Percentiles rank a stretch among this genome's conserved stretches.
phyloP scores from a whole-genome alignment of 2,888 invertebrate genomes.

The Crossocerus cetratus region DNA sequence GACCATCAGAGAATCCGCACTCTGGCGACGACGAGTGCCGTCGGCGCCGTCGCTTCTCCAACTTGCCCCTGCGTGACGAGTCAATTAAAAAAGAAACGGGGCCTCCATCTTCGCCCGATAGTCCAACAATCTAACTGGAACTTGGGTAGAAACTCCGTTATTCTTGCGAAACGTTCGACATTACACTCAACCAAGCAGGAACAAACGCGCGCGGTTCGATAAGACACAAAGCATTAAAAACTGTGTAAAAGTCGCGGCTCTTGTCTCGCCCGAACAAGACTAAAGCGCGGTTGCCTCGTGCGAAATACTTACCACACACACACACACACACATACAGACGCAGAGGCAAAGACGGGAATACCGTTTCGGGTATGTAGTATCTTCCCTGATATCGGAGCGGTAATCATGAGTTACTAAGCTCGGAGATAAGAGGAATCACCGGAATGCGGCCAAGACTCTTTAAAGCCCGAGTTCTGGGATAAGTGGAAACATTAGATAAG shows the following conservation, averaged over 20 bases:
- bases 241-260: neutral
- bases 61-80: no score
- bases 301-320: neutral
- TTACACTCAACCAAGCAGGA: no score
- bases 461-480: slow-evolving; percentile 33
- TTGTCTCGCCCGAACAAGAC: neutral
- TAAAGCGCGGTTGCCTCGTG: neutral
- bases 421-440: slow-evolving; percentile 28
- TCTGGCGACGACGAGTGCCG: no score
- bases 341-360: slow-evolving; percentile 28
- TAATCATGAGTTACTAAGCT: slow-evolving; percentile 35
- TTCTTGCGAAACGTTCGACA: no score
- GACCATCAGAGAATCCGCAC: no score
- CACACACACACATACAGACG: no score
- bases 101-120: no score
- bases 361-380: slow-evolving; percentile 37
- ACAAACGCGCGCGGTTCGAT: no score
- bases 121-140: slow-evolving; percentile 32
- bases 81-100: no score
- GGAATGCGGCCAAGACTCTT: slow-evolving; percentile 4
- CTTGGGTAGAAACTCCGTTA: no score
- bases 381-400: slow-evolving; percentile 38
- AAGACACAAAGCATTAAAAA: slow-evolving; percentile 6
- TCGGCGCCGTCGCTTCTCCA: no score
- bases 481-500: slow-evolving; percentile 30